Conservation (phyloP, 1,140 invertebrate species). For the Caenorhabditis brenneri region DNA sequence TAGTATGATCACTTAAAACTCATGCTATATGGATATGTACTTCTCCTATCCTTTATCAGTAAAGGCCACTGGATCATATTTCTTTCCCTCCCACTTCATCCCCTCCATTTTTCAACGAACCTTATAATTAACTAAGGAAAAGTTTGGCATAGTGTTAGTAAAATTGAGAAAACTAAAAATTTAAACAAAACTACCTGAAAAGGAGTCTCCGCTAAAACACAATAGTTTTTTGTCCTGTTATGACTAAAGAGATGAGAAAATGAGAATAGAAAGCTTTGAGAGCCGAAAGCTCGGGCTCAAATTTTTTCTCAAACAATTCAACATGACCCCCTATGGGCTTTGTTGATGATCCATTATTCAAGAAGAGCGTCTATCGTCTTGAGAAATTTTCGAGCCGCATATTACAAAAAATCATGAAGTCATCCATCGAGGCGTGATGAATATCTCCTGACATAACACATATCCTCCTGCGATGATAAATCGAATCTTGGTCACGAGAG, state of each 20-base stretch:
- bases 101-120: no score
- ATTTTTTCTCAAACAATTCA: conserved; percentile 16
- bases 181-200: no score
- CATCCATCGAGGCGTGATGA: conserved; percentile 11
- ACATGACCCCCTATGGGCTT: background rate
- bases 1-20: no score
- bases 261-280: background rate
- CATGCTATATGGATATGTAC: no score
- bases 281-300: background rate
- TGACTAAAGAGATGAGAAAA: background rate
- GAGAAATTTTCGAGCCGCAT: background rate
- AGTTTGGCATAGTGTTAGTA: no score
- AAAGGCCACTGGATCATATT: no score
- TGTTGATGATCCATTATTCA: background rate
- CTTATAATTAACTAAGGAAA: no score
- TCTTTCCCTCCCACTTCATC: no score
- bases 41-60: no score
- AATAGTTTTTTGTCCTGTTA: background rate
- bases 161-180: no score
- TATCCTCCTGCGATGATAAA: conserved; percentile 11
- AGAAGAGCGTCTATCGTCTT: conserved; percentile 15
- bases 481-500: conserved; percentile 28
- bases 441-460: conserved; percentile 25
- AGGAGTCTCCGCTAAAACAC: background rate
- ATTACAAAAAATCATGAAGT: conserved; percentile 32